Evolutionary conservation across 2,888 invertebrate species (phyloP), one percentile per base, ranked within the genome.

Genomic region (Leptothorax acervorum): DNA sequence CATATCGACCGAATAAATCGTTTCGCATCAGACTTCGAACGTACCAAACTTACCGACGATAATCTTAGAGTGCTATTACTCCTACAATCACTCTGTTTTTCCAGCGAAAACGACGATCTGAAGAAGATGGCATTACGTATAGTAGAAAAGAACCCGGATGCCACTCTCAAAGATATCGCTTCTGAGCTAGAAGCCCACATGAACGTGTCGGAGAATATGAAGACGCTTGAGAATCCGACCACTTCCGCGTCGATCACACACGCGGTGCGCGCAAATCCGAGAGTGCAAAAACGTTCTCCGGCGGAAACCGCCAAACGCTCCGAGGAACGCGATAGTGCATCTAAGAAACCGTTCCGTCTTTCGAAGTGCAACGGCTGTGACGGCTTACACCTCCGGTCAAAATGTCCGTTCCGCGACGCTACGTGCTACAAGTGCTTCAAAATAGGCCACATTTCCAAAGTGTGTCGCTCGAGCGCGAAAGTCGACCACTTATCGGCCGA

Each of bases 301-400:
- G 8, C n/a, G 11, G 55, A 55, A 55, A 55, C 11, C 42, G 42
- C 42, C 2, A 42, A 42, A 42, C 42, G 9, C 8, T 8, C 9
- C 42, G 42, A 42, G 42, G 42, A 42, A 42, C 9, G 12, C 12
- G 12, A 45, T 3, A 12, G 45, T 12, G 12, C 45, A 12, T 15
- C 45, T 2, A 12, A 12, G 12, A 45, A 45, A 12, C 12, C 12
- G 45, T 9, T 12, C 45, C 12, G 12, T 3, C 0, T 45, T 15
- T 15, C 12, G 0, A 78, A 66, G 28, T 78, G 78, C 11, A 57
- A 57, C 18, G 55, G 45, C 18, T 78, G 78, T 18, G 78, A 53
- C 18, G 45, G 57, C 15, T 18, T 45, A 1, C 66, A 78, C 18
- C 0, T 28, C 8, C 66, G 78, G 0, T 15, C 78, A 12, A 45